Base-by-base conservation (phyloP, 2,113 vertebrate species). In the Chrysochloris asiatica region DNA sequence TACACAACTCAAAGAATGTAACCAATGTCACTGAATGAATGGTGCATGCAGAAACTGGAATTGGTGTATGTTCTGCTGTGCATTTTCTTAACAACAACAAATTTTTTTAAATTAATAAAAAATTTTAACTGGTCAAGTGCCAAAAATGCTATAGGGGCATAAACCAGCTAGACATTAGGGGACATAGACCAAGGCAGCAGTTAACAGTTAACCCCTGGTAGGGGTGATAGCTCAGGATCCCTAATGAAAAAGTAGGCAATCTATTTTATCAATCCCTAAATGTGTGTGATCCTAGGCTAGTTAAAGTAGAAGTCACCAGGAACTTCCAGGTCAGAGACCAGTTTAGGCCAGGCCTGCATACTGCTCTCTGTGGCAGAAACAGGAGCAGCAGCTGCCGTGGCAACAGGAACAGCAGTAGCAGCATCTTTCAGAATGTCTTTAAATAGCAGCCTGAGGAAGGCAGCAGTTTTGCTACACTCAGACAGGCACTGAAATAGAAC, bases 361-460 rank as follows among this genome's bases (percentile, higher is more conserved):
- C 56, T 28, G 59, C 30, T 75, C 8, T 1, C 65, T 6, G 85
- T 0, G 17, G 84, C 71, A 12, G 69, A 67, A 76, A 72, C n/a
- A 7, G 56, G 83, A 92, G 71, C 90, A 12, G 76, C n/a, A 8
- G 76, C 78, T 6, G 88, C 75, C 2, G 13, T 45, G 19, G 78
- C 0, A 1, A 82, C 19, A 50, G 61, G 50, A 94, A 65, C 88
- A 86, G 79, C 4, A 9, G 59, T 76, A 77, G 86, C 81, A 80
- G 86, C 82, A 30, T 4, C 78, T 72, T 69, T 71, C 91, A 85
- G 89, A 84, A 79, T 61, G 86, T 83, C 92, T 94, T 96, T 97
- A 95, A 96, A 96, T 96, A 97, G 96, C 94, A 95, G 83, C 79
- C 65, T 28, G 33, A 95, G 94, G 89, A 94, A 90, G 81, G 94